Evolutionary conservation across 2,113 vertebrate species (phyloP).

Genomic region (Strix uralensis): DNA sequence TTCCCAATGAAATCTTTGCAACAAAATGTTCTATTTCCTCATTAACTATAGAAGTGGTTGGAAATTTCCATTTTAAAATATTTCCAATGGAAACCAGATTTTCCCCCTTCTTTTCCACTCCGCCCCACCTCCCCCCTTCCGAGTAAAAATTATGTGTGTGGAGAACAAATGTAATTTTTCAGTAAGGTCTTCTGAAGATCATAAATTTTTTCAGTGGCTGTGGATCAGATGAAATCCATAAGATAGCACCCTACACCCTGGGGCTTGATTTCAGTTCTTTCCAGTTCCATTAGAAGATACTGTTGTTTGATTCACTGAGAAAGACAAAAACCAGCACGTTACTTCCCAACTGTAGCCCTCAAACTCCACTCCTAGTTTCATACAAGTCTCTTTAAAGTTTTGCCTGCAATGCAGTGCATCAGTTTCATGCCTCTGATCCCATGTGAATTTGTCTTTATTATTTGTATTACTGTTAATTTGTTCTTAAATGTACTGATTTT

Average conservation of each 20-base stretch:
- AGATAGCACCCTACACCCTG: not conserved
- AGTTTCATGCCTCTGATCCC: not conserved
- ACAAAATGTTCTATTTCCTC: conserved; percentile 43
- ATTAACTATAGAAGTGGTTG: conserved; percentile 41
- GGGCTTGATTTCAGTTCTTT: not conserved
- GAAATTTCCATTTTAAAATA: conserved; percentile 51
- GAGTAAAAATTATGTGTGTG: not conserved
- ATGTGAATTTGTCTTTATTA: not conserved
- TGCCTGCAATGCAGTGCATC: not conserved
- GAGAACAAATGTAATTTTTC: not conserved
- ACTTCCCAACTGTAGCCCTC: fast-evolving
- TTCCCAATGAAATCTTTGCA: conserved; percentile 56
- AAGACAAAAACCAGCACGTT: not conserved
- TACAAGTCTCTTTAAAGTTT: not conserved
- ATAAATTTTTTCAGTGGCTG: not conserved
- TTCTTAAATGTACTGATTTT: not conserved
- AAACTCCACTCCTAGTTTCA: not conserved
- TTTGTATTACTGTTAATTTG: not conserved
- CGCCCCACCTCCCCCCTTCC: not conserved
- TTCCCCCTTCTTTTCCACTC: not conserved
- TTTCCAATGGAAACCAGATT: conserved; percentile 60
- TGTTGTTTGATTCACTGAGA: not conserved
- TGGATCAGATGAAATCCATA: not conserved
- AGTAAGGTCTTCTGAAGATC: not conserved
- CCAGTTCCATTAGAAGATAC: not conserved